Base-by-base conservation (phyloP, 2,113 vertebrate genomes). In the Lycaon pictus region DNA sequence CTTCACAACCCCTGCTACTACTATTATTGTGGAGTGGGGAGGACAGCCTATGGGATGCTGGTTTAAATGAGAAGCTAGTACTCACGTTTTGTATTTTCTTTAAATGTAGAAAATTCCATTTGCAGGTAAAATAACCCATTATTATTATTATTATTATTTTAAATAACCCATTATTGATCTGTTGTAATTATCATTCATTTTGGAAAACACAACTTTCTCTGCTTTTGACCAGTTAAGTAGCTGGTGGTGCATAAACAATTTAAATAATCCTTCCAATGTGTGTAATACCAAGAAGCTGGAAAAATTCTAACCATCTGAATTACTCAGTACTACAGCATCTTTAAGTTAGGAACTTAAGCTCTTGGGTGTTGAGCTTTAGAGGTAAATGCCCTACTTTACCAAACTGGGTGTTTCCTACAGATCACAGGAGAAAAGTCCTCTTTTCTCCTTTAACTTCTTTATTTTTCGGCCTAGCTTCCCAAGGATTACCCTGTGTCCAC, bases 121-220 rank as follows among this genome's bases (percentile, higher is more conserved):
- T 83, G 62, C 88, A 65, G 25, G 29, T 19, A n/a, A 51, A 87
- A 96, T 77, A n/a, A 3, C 11, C 65, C 12, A 3, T 58, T 5
- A 11, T 29, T 81, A 43, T 43, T 43, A 43, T 43, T 43, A 43
- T 43, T 43, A 6, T 43, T 43, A 43, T 43, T 43, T 43, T 43
- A 96, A 23, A 43, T 71, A n/a, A 3, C 11, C 65, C 12, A 5
- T 58, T 5, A 11, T 29, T 81, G 27, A 35, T 95, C 15, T 82
- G 2, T 23, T 55, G 27, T 3, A 72, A 37, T 53, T 88, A 55
- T n/a, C 27, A 37, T 35, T 85, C 22, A 27, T 72, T 92, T 96
- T 92, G 53, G 62, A 74, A 82, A 90, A 93, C 22, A 83, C 20
- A 83, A 37, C 19, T 91, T 85, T 17, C 3, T 85, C 32, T 92